Evolutionary conservation across 2,797 vertebrate species (phyloP), one percentile per base, ranked within the genome.

Genomic region (Loris lydekkerianus): DNA sequence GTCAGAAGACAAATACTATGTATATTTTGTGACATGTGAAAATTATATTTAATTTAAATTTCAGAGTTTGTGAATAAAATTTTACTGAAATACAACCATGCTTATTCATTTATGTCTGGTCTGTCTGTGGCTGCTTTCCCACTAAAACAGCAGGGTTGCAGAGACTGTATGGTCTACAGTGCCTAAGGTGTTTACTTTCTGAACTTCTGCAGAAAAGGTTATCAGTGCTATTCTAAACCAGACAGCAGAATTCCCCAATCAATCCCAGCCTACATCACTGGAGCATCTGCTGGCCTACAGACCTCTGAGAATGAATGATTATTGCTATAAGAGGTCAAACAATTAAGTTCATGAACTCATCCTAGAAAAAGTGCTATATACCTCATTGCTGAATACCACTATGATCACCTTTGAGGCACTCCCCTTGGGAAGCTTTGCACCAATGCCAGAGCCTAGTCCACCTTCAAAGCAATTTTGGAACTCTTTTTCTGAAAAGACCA

Each of bases 1-100:
- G 40, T 37, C 46, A 73, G 60, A 90, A 90, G 31, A 89, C 80
- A 5, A 40, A 23, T 17, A 46, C 40, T 69, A 63, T 15, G 4
- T 53, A 53, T 15, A 53, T 60, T 72, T 67, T 0, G 2, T 49
- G 65, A 58, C 49, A 23, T n/a, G 34, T 61, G 29, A 85, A 83
- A 85, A 75, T 76, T 11, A 80, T 1, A 21, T 69, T 34, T 69
- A 78, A 56, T 77, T 72, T 43, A 56, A 46, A 91, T 85, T 81
- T 88, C 58, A 46, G 25, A 46, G 29, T 65, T 97, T 49, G 89
- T 49, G 65, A 87, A 83, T 77, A 34, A 91, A 72, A 34, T 56
- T 89, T 83, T 80, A 43, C 11, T 43, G 23, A 86, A 93, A 43
- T n/a, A 18, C 10, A 27, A 27, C 2, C 65, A 72, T 13, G n/a